Evolutionary conservation across 2,797 vertebrate genomes (phyloP).

Genomic region (Clarias pachynema): DNA sequence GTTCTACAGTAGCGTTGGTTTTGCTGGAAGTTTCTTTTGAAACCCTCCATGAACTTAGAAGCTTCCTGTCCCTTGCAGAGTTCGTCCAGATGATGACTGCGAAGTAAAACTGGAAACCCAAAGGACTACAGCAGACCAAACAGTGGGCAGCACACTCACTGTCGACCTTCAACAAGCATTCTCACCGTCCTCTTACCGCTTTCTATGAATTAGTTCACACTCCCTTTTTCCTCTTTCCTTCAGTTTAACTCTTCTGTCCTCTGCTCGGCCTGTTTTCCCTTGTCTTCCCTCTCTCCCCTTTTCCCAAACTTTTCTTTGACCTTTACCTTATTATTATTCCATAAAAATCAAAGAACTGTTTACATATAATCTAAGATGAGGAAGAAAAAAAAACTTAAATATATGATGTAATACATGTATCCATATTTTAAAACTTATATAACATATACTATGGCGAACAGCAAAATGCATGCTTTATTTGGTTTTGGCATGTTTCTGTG

Average conservation of each 20-base stretch:
- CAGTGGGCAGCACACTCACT: slow-evolving; percentile 60
- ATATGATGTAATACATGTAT: slow-evolving; percentile 59
- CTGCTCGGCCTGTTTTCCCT: slow-evolving; percentile 29
- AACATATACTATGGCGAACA: slow-evolving; percentile 57
- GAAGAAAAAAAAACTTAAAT: slow-evolving; percentile 43
- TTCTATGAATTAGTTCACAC: slow-evolving; percentile 44
- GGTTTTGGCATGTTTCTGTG: slow-evolving; percentile 60
- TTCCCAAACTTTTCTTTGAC: background rate
- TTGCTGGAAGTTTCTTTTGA: no score
- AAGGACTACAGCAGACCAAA: slow-evolving; percentile 62
- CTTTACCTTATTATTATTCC: slow-evolving; percentile 27
- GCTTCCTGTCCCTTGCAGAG: slow-evolving; percentile 37
- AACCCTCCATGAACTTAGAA: background rate
- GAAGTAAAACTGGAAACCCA: slow-evolving; percentile 59
- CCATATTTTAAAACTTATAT: slow-evolving; percentile 56
- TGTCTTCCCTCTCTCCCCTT: background rate
- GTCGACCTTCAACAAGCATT: slow-evolving; percentile 60
- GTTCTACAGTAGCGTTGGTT: background rate
- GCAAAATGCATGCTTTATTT: slow-evolving; percentile 64
- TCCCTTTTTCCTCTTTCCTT: slow-evolving; percentile 36
- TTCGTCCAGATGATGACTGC: slow-evolving; percentile 68
- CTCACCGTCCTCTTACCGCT: slow-evolving; percentile 53
- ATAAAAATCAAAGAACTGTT: slow-evolving; percentile 48
- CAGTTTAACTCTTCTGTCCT: slow-evolving; percentile 40
- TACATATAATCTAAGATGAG: slow-evolving; percentile 51